Base-by-base conservation (phyloP, 1,140 invertebrate genomes). In the Lepidurus apus region DNA sequence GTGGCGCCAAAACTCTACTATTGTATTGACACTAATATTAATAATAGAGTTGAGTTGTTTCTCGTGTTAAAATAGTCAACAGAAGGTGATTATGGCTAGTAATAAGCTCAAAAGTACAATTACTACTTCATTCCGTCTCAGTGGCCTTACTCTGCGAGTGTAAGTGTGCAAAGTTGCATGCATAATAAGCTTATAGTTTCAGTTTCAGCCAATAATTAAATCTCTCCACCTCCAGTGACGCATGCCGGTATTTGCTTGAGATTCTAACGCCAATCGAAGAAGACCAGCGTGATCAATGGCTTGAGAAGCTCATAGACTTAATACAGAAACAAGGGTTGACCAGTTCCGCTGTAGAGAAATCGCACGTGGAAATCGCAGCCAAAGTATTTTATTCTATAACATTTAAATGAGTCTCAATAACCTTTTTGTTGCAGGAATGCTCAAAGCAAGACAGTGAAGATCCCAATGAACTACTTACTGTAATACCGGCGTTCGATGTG, bases 401-500 rank as follows among this genome's bases (percentile, higher is more conserved):
- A 47, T 26, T 44, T 43, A 13, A 42, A 53, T 75, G 42, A 75
- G 7, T 78, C 43, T 21, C 42, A 79, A n/a, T 42, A 80, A 65
- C 21, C 47, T n/a, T 8, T 34, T 17, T 81, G 9, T 84, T 84
- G n/a, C 80, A 88, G 86, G 90, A 92, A 84, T 91, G 91, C 81
- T 90, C 91, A 74, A 87, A 89, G 43, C 88, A 89, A 79, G 89
- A 91, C 11, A 86, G 91, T 43, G 91, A 94, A 83, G 91, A 93
- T 77, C 88, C 90, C 65, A 93, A 94, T 84, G 91, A 93, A 7
- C 84, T 94, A 2, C 89, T 97, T 24, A 91, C 89, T 84, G 89
- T 96, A 0, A 95, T 97, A 77, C 89, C 91, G 86, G 91, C 91
- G 0, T 95, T 93, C 84, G 89, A 90, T 73, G 89, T 95, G 42